Base-by-base conservation (phyloP, 2,113 vertebrate species). In the Rhabdomys dilectus region DNA sequence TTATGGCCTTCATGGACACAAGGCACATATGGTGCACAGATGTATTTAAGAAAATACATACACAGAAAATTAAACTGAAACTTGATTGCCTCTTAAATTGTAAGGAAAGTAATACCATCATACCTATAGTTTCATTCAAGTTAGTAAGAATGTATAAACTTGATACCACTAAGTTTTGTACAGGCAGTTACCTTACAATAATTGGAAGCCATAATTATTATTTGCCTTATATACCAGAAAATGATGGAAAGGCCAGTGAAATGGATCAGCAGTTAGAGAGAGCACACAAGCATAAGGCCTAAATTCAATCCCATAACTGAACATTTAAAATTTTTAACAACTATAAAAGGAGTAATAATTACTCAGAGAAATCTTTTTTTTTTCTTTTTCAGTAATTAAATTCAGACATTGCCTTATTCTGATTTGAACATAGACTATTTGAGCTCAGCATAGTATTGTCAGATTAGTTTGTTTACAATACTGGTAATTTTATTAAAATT, bases 401-500 rank as follows among this genome's bases (percentile, higher is more conserved):
- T 48, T 64, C 11, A 84, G 31, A 89, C 21, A n/a, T 42, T 75
- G 73, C 31, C 12, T 94, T 42, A 82, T 16, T 96, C 22, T 56
- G 36, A 84, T 84, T 56, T 70, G 56, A 93, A 75, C 53, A 93
- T 85, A 96, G 80, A 58, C 29, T n/a, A 64, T 81, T 85, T 96
- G 21, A 86, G 39, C 31, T 91, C 24, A 80, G 1, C 24, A 76
- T 91, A 56, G 21, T 22, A 42, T 73, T 56, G 29, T 45, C 10
- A 75, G 11, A 75, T 1, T 24, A 53, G 45, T 39, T 97, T 95
- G 26, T 48, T 97, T 88, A 88, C 95, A 95, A 58, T 64, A 39
- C 88, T 91, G 64, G 26, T 87, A 77, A 24, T 85, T 91, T 94
- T 91, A 60, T 76, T 81, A 51, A 96, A 93, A 91, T 39, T 3